Base-by-base conservation (phyloP, 2,888 invertebrate species). In the Drosophila quinaria region DNA sequence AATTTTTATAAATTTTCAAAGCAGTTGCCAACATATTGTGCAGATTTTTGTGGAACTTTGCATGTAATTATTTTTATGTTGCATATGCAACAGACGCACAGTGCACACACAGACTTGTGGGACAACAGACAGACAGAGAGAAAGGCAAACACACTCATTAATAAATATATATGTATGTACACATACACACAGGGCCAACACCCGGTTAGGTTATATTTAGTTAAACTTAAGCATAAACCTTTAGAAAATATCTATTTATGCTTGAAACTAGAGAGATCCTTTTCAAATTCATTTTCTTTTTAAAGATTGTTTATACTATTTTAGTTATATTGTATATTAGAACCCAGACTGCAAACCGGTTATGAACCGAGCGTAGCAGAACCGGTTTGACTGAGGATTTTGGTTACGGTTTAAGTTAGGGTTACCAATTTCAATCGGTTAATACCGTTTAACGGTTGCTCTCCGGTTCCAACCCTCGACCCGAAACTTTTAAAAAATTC, bases 41-140 rank as follows among this genome's bases (percentile, higher is more conserved):
- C n/a, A 37, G 37, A n/a, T 8, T 8, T 37, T 37, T 37, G 37
- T 42, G 10, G 10, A 41, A 17, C 41, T 31, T 22, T 13, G 37
- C 49, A 33, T 42, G 37, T 35, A 56, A 17, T 41, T 9, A n/a
- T 56, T 58, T 64, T n/a, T 5, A 25, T 56, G 63, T 52, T 69
- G 63, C 39, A 56, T 60, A 42, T 29, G 46, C 69, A 74, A 64
- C 63, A 74, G 51, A 55, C 59, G 63, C 60, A 60, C 44, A 64
- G 59, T 63, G 63, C 60, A 64, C 44, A 49, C 1, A 33, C 8
- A n/a, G 35, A 9, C 13, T n/a, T 35, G 35, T n/a, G 13, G 5
- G 5, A 17, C 8, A 4, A 8, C 29, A 54, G 29, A 29, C 29
- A 52, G 33, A 19, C 10, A 10, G 37, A 11, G 11, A 11, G n/a